Evolutionary conservation across 2,797 vertebrate genomes (phyloP), one percentile per base, ranked within the genome.

Genomic region (Sciaenops ocellatus): DNA sequence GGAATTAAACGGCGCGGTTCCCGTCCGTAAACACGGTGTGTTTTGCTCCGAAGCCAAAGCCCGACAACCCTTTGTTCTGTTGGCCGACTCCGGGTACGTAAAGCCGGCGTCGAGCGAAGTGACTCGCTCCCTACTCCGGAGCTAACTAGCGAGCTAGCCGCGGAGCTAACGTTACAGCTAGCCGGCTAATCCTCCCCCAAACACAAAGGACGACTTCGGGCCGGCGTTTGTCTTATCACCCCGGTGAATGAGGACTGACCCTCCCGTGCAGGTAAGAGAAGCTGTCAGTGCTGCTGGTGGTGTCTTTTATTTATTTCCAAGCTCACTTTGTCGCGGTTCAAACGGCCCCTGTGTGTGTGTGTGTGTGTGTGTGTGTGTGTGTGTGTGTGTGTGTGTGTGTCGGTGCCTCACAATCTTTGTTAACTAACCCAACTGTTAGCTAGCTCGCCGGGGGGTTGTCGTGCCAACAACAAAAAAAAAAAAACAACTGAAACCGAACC

Each of bases 191-290:
- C 86, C 82, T n/a, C 38, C 48, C 41, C 41, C 10, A 13, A 52
- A 81, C 90, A 90, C 92, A 93, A 93, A 93, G 88, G 79, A 84
- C 84, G 69, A 75, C 59, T 92, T 55, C 30, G 34, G 34, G 16
- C 78, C 73, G 0, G 79, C 69, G 79, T 85, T 80, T 55, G 69
- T 57, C 73, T 13, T 17, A 62, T 84, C 79, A 18, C 75, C 50
- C 52, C 81, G 60, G 78, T 95, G 95, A 41, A 94, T 95, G 94
- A 93, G 91, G 85, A 87, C 92, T 20, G 89, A 60, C 59, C 68
- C 76, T 38, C 51, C 69, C 11, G 79, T 28, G 42, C 90, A 94
- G 95, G 95, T 95, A 88, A 72, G 92, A 64, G 47, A 12, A 0
- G 73, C 76, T 83, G 90, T 85, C 90, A 84, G 20, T 11, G 52